Base-by-base conservation (phyloP, 2,113 vertebrate species). In the Spheniscus mendiculus region DNA sequence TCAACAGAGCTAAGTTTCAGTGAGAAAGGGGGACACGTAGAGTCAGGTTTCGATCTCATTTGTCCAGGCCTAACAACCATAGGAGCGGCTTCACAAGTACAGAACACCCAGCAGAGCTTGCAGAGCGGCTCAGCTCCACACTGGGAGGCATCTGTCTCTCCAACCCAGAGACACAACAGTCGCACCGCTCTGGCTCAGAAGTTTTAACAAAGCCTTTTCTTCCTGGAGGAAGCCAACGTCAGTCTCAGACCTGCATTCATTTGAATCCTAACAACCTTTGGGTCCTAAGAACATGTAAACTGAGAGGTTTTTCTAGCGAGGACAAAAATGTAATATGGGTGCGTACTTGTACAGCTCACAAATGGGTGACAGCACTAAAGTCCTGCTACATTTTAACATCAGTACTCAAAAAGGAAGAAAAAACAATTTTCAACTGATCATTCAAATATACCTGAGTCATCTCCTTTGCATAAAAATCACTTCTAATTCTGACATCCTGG, bases 361-460 rank as follows among this genome's bases (percentile, higher is more conserved):
- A 42, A 67, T 15, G 29, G 44, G 38, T 10, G 11, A 87, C 17
- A 79, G 50, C 59, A 29, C 21, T 38, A 9, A 90, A 82, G 26
- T 36, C 52, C 58, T 71, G 44, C 56, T 74, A 36, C n/a, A 49
- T 52, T 93, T 88, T 62, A 81, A 81, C 72, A 82, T 22, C 16
- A 11, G 32, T 34, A 29, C 29, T 74, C 5, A 10, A 71, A 58
- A 91, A 93, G 77, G 77, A 96, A 94, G 81, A 52, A 71, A 90
- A 91, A 70, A 17, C 44, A 63, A 82, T 69, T 95, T 91, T 92
- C 66, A 92, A 88, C 89, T 53, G 45, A 95, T 91, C 78, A 61
- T 91, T 93, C 87, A 93, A 67, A 89, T 74, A 71, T 9, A 82
- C 23, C 81, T 96, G 96, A 97, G 87, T 97, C 97, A 96, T 71